Evolutionary conservation across 2,888 invertebrate genomes (phyloP).

Genomic region (Caenorhabditis virilis): DNA sequence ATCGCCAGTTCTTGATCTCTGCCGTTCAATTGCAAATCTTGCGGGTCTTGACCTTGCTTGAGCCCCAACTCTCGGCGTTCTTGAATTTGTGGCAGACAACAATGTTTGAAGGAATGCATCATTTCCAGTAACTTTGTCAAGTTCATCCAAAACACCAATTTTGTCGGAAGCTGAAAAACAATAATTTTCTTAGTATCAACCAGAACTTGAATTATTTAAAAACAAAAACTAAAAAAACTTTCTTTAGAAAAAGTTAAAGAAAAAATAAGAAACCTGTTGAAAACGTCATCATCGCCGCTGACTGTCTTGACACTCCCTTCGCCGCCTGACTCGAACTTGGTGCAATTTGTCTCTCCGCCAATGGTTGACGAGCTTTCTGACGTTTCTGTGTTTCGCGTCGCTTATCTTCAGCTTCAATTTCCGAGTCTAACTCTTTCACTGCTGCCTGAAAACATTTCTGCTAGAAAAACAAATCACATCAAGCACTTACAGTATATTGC

Average conservation of each 20-base stretch:
- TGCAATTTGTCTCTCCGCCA: conserved; percentile 13
- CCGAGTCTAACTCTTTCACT: conserved; percentile 47
- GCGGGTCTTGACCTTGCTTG: conserved; percentile 25
- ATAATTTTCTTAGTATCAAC: background rate
- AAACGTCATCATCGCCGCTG: conserved; percentile 30
- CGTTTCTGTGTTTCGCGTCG: conserved; percentile 28
- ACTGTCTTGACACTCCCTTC: conserved; percentile 14
- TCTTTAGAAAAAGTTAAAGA: background rate
- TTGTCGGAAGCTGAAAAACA: conserved; percentile 34
- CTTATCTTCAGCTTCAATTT: conserved; percentile 37
- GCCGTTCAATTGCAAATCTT: conserved; percentile 29
- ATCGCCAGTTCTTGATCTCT: conserved; percentile 30
- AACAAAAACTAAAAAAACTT: background rate
- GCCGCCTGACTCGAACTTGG: background rate
- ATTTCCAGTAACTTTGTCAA: conserved; percentile 48
- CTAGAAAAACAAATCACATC: background rate
- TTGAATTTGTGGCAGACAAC: conserved; percentile 33
- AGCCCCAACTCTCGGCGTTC: conserved; percentile 33
- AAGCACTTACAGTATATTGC: conserved; percentile 76
- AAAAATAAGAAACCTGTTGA: conserved; percentile 17
- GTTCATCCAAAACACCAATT: conserved; percentile 55
- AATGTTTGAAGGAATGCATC: conserved; percentile 39
- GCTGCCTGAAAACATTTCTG: conserved; percentile 24
- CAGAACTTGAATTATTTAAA: background rate
- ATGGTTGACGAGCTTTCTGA: conserved; percentile 9